Conservation (phyloP, 2,113 vertebrate genomes). For the Protobothrops flavoviridis region DNA sequence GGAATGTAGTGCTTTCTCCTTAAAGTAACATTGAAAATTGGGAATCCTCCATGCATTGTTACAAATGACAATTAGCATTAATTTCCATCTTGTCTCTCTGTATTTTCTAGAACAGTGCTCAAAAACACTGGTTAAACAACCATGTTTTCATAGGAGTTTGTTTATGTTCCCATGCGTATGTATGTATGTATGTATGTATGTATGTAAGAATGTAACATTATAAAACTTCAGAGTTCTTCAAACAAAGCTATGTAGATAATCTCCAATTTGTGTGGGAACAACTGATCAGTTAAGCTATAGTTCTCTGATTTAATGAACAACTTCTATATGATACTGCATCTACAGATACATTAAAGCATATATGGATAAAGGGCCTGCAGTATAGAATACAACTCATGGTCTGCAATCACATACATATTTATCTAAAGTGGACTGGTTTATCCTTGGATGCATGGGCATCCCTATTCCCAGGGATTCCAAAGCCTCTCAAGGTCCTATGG, state of each 20-base stretch:
- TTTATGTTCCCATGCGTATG: neutral
- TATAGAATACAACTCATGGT: no score
- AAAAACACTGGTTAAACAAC: neutral
- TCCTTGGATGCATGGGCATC: no score
- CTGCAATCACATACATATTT: no score
- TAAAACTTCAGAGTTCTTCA: neutral
- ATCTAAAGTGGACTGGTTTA: no score
- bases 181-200: neutral
- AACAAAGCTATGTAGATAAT: neutral
- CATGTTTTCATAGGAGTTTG: neutral
- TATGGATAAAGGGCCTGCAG: neutral
- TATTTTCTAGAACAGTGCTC: constrained; percentile 1
- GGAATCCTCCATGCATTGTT: constrained; percentile 34
- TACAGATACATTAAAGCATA: neutral
- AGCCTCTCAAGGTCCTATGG: no score
- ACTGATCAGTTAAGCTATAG: neutral
- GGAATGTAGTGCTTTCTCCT: neutral
- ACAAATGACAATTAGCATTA: constrained; percentile 16
- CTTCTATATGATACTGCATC: neutral
- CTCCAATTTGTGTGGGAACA: neutral
- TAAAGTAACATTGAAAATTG: constrained; percentile 22
- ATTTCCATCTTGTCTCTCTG: constrained; percentile 32
- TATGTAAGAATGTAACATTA: neutral
- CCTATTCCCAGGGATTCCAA: no score
- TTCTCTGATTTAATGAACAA: neutral